Base-by-base conservation (phyloP, 2,113 vertebrate genomes). In the Nematolebias whitei region DNA sequence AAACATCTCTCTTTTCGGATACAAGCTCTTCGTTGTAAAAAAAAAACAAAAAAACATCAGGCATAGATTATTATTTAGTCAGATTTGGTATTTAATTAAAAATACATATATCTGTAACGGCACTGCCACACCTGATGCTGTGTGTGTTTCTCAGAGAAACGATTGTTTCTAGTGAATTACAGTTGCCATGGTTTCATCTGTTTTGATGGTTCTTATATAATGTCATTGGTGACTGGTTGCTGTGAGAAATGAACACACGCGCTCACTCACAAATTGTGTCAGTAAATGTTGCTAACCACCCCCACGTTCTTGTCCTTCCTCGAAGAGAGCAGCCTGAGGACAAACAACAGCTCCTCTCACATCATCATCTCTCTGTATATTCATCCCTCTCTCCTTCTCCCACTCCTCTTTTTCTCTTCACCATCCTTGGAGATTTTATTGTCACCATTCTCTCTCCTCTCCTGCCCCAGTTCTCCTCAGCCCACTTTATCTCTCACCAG, bases 181-280 rank as follows among this genome's bases (percentile, higher is more conserved):
- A 71, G 87, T 90, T 88, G 67, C 85, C 84, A 89, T 85, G 87
- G 87, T 89, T 87, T 83, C 81, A 81, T 83, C 63, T 82, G 83
- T 82, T 90, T 89, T 88, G 83, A 88, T 87, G 75, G 58, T 58
- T 68, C 83, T 91, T 90, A 88, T 87, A 77, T 89, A 90, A 90
- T 80, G 62, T 74, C 73, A 88, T 81, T 85, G 86, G 85, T 89
- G 88, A 74, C 87, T 84, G 88, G 82, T 85, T 84, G 82, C 83
- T 80, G 78, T 78, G 76, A 86, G 79, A 74, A 82, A 82, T 73
- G 69, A 82, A 57, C 70, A 63, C 71, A 63, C 52, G 38, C 60
- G 49, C 69, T 19, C 40, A 15, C 69, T 54, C 73, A 35, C 63
- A 69, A 71, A 82, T 85, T 84, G 80, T 88, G 85, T 85, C 86